A percentile compares a stretch with the other conserved stretches of the same genome.
Conservation (phyloP, 2,797 vertebrate genomes). For the Falco biarmicus region DNA sequence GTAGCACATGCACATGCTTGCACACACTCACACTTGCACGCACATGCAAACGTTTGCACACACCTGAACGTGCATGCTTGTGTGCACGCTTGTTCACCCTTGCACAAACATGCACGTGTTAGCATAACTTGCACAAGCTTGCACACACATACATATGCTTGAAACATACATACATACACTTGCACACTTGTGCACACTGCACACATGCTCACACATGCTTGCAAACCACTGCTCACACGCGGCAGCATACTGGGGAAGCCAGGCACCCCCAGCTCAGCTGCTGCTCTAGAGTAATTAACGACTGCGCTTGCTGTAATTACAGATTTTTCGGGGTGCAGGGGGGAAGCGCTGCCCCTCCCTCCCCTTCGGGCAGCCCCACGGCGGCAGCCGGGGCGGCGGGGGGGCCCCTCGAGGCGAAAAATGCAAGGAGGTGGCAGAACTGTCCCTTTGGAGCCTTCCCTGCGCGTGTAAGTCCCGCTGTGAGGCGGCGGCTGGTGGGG, state of each 20-base stretch:
- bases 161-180: fast-evolving
- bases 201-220: not conserved
- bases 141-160: fast-evolving
- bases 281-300: not conserved
- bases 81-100: fast-evolving
- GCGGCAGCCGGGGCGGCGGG: fast-evolving
- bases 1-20: not conserved
- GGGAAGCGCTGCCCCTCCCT: no score
- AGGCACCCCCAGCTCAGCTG: not conserved
- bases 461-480: fast-evolving
- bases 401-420: not conserved
- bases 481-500: not conserved
- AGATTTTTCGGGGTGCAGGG: not conserved
- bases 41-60: not conserved
- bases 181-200: no score
- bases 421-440: fast-evolving
- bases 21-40: not conserved
- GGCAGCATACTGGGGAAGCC: fast-evolving
- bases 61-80: fast-evolving
- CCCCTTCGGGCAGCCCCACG: not conserved
- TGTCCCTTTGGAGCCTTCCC: not conserved
- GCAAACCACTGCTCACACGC: fast-evolving
- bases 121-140: not conserved
- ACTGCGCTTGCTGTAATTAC: not conserved
- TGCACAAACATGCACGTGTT: no score